Base-by-base conservation (phyloP, 2,888 invertebrate species). In the Drosophila mimica region DNA sequence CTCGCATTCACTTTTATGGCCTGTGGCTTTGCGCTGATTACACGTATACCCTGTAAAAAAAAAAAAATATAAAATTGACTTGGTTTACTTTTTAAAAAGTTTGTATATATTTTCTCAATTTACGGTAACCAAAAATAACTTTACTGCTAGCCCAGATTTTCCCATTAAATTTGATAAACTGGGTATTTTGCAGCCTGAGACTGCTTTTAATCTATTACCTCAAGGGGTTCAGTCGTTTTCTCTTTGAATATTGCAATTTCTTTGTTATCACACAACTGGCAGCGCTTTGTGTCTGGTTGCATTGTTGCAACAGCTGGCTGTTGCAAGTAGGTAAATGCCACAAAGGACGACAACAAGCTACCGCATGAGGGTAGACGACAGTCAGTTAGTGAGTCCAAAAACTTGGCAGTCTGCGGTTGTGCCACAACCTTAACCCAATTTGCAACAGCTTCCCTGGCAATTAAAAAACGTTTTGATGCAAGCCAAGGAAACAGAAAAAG, bases 381-480 rank as follows among this genome's bases (percentile, higher is more conserved):
- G 25, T 4, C 31, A 6, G 15, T 15, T 7, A 53, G 33, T 6
- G 15, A 4, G 40, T 54, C 20, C 13, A 25, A 48, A 58, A 63
- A 60, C 28, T 61, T 63, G 52, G 33, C 33, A 52, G 38, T 43
- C 17, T 58, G 53, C 25, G n/a, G 40, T 31, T 43, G 28, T 61
- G 54, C 52, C 70, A 65, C 81, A 89, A 76, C 83, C 83, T 84
- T 84, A 83, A 87, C 83, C 83, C 83, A 84, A 79, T 79, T 80
- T 75, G 75, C 70, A 71, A 53, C 60, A 82, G 70, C 74, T 70
- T 71, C 74, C 64, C 65, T 74, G 66, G 67, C 83, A 82, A 83
- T 82, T 86, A 83, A 67, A 69, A 67, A 57, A 48, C 64, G 53
- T 52, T 72, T 52, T 46, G 25, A 33, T 28, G 38, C 46, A 34